Percentiles rank a stretch among this genome's conserved stretches.
phyloP scores from a whole-genome alignment of 2,888 invertebrate species.

The Norana najaformis region DNA sequence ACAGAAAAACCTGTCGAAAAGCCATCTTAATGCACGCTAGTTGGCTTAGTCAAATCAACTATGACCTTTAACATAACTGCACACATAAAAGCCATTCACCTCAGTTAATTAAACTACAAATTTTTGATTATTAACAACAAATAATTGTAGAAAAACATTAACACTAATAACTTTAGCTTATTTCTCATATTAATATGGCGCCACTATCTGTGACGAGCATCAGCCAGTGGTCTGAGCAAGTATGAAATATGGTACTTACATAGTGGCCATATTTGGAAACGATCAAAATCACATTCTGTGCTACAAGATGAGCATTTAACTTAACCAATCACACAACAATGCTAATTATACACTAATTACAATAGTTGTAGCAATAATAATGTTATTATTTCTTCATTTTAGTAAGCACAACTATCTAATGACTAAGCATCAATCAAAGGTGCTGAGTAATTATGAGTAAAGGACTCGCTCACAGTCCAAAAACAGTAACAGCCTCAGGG shows the following conservation, averaged over 20 bases:
- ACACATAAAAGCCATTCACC: neutral
- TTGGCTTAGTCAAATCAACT: neutral
- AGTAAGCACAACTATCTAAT: too few species aligned
- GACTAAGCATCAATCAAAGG: too few species aligned
- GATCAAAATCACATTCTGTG: neutral
- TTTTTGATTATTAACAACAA: neutral
- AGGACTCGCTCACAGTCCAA: too few species aligned
- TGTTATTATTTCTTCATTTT: too few species aligned
- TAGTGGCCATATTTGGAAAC: neutral
- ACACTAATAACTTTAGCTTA: neutral
- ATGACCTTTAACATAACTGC: neutral
- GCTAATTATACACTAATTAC: too few species aligned
- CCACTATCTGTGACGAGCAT: neutral
- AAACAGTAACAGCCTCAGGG: too few species aligned
- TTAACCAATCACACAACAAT: neutral
- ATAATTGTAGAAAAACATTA: neutral
- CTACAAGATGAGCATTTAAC: neutral
- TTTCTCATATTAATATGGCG: neutral
- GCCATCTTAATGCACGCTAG: neutral
- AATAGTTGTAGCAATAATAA: too few species aligned
- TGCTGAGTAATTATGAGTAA: too few species aligned
- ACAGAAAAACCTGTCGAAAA: neutral
- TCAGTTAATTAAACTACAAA: neutral
- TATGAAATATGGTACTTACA: neutral
- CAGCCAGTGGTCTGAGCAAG: neutral